phyloP scores from a whole-genome alignment of 1,140 invertebrate species.

The Heliconius himera region DNA sequence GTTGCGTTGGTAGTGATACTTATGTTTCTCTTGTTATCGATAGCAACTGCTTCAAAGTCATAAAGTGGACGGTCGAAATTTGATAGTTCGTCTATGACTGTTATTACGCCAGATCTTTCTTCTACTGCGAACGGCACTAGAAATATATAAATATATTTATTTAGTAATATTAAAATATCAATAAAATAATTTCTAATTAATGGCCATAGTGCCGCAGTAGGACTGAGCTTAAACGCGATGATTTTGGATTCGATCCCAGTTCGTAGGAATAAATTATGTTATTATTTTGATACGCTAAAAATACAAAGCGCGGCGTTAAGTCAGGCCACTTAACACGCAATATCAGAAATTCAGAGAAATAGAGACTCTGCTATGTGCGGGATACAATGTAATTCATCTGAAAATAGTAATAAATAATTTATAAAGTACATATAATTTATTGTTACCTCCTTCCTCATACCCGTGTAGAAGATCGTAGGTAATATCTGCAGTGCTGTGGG shows the following conservation, averaged over 20 bases:
- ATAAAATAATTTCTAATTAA: too few relatives aligned
- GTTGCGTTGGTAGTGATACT: constrained; percentile 90
- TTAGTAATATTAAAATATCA: too few relatives aligned
- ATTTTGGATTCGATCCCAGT: too few relatives aligned
- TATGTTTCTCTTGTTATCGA: constrained; percentile 82
- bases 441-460: constrained; percentile 89
- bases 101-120: constrained; percentile 93
- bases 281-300: too few relatives aligned
- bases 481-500: constrained; percentile 85
- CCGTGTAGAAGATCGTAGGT: constrained; percentile 90
- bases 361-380: too few relatives aligned
- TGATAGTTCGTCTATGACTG: constrained; percentile 88
- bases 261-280: too few relatives aligned
- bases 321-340: too few relatives aligned
- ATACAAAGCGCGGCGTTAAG: too few relatives aligned
- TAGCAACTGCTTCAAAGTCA: constrained; percentile 91
- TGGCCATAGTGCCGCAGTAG: too few relatives aligned
- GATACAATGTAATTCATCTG: background rate
- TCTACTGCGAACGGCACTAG: constrained; percentile 95
- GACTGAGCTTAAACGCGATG: too few relatives aligned
- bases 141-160: constrained; percentile 16
- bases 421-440: background rate
- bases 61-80: constrained; percentile 87
- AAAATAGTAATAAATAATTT: too few relatives aligned
- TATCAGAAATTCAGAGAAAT: too few relatives aligned